Evolutionary conservation across 2,797 vertebrate species (phyloP).

Genomic region (Anolis apletophallus): DNA sequence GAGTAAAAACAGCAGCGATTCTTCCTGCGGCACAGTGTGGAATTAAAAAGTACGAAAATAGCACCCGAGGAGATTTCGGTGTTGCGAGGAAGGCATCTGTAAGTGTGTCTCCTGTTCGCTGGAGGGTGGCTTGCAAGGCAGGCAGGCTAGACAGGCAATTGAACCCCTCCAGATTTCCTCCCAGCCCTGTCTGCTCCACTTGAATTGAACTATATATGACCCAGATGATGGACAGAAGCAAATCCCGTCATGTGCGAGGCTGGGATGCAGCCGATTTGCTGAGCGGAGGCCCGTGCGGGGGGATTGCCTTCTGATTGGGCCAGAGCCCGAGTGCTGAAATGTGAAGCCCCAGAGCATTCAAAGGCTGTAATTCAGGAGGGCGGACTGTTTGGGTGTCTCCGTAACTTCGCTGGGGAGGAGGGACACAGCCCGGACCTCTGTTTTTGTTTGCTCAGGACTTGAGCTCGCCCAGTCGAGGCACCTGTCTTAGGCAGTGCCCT

Average conservation of each 20-base stretch:
- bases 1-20: slow-evolving; percentile 23
- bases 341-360: slow-evolving; percentile 82
- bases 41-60: slow-evolving; percentile 71
- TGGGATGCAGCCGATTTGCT: slow-evolving; percentile 82
- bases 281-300: slow-evolving; percentile 69
- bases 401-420: slow-evolving; percentile 69
- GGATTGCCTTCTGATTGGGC: slow-evolving; percentile 83
- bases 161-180: slow-evolving; percentile 85
- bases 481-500: slow-evolving; percentile 28
- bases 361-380: slow-evolving; percentile 80
- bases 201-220: slow-evolving; percentile 94
- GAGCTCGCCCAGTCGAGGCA: slow-evolving; percentile 40
- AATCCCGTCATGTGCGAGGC: slow-evolving; percentile 87
- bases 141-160: slow-evolving; percentile 81
- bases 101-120: slow-evolving; percentile 77
- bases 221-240: slow-evolving; percentile 91
- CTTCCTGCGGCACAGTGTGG: slow-evolving; percentile 71
- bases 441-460: slow-evolving; percentile 64
- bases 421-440: slow-evolving; percentile 68
- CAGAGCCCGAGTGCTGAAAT: slow-evolving; percentile 83
- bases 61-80: slow-evolving; percentile 72
- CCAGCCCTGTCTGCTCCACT: slow-evolving; percentile 84
- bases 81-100: slow-evolving; percentile 74
- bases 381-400: slow-evolving; percentile 83
- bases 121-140: slow-evolving; percentile 79